Base-by-base conservation (phyloP, 2,113 vertebrate species). In the Hypomesus transpacificus region DNA sequence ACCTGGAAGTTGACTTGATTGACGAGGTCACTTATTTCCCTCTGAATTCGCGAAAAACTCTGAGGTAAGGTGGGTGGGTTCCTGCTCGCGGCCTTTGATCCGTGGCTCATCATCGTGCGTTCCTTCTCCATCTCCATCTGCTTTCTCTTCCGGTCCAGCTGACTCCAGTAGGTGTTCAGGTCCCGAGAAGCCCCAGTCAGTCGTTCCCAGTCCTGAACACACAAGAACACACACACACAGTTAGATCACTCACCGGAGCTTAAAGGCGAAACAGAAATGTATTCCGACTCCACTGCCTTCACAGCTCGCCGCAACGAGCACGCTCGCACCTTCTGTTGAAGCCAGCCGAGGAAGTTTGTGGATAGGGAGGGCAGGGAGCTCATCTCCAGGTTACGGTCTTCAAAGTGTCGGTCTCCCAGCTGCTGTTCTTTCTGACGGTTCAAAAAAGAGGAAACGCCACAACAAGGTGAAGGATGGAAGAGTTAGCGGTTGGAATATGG, bases 11-110 rank as follows among this genome's bases (percentile, higher is more conserved):
- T 88, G 68, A 91, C 80, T 78, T 90, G 80, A 66, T 5, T 83
- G 70, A 91, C 89, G 67, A 93, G 85, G 75, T 93, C 91, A 53
- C 87, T 78, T 73, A 93, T 80, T 70, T 92, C 86, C 57, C 81
- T 78, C 82, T 92, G 87, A 69, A 92, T 71, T 77, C 82, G n/a
- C n/a, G 54, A 66, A 34, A 93, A 84, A 26, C 69, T 76, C 71
- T 80, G 68, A 62, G 75, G 26, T 69, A 92, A 73, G 66, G 69
- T 66, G 60, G 26, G 57, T 16, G 8, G 34, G 5, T 8, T 14
- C 1, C 3, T 1, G 65, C 39, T 21, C 39, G 22, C 54, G 21
- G 7, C 16, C 1, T 3, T 34, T 1, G 7, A 11, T 16, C 21
- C 14, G 4, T 62, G 24, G 3, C 4, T 24, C 1, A 0, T 18